A percentile compares a stretch with the other conserved stretches of the same genome.
Evolutionary conservation across 2,113 vertebrate genomes (phyloP).

Genomic region (Nibea albiflora): DNA sequence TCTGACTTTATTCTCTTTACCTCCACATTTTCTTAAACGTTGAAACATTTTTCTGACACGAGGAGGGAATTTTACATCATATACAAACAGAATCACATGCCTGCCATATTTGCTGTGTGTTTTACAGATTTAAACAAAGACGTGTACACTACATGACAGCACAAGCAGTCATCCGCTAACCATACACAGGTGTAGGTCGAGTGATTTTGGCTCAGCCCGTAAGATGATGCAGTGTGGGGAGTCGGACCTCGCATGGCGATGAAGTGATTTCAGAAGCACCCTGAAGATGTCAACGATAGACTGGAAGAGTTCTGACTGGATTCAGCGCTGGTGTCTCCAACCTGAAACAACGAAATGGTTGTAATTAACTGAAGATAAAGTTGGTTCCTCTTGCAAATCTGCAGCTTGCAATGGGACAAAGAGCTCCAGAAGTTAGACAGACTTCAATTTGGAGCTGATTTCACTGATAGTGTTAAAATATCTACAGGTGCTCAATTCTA

Average conservation of each 20-base stretch:
- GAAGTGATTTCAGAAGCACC: conserved; percentile 26
- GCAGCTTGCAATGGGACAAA: not conserved
- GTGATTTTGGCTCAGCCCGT: conserved; percentile 31
- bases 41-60: conserved; percentile 32
- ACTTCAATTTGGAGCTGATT: not conserved
- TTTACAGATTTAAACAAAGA: conserved; percentile 38
- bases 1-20: conserved; percentile 68
- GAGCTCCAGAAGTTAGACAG: not conserved
- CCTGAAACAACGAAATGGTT: conserved; percentile 50
- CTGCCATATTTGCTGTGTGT: conserved; percentile 42
- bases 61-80: conserved; percentile 55
- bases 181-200: conserved; percentile 19
- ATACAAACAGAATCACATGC: conserved; percentile 69
- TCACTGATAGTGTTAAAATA: not conserved
- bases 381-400: not conserved
- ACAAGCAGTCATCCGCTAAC: conserved; percentile 30
- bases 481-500: no score
- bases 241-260: not conserved
- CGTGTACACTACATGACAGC: conserved; percentile 28
- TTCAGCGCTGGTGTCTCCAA: conserved; percentile 33
- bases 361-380: not conserved
- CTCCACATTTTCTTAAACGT: conserved; percentile 35
- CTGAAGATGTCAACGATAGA: conserved; percentile 13
- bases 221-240: conserved; percentile 10
- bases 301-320: conserved; percentile 13